A percentile compares a stretch with the other conserved stretches of the same genome.
These are phyloP conservation scores for Anthrax anthrax DNA, from an alignment of 2,888 invertebrate genomes.

Conservation along the genomic window DNA sequence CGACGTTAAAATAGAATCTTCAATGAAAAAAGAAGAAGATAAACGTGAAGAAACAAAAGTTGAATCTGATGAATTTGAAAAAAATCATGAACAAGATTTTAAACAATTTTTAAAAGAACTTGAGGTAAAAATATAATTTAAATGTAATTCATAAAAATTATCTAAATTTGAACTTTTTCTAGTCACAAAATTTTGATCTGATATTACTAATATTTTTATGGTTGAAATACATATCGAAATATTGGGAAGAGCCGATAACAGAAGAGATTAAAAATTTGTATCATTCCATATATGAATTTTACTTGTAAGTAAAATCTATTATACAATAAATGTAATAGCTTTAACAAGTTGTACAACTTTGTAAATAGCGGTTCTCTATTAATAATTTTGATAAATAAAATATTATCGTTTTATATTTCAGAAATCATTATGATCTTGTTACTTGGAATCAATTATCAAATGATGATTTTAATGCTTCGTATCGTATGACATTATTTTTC, in stretches of 20 bases:
- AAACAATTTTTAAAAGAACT: slow-evolving; percentile 16
- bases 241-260: slow-evolving; percentile 18
- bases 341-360: too few relatives aligned
- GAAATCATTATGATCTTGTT: slow-evolving; percentile 18
- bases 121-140: slow-evolving; percentile 5
- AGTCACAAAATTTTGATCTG: slow-evolving; percentile 17
- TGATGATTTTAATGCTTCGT: slow-evolving; percentile 18
- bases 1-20: slow-evolving; percentile 6
- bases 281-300: slow-evolving; percentile 18
- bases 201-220: slow-evolving; percentile 19
- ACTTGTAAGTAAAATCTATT: slow-evolving; percentile 14
- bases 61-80: slow-evolving; percentile 17
- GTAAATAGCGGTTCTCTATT: not conserved
- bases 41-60: slow-evolving; percentile 7
- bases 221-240: slow-evolving; percentile 19
- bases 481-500: slow-evolving; percentile 19
- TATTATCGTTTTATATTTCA: slow-evolving; percentile 5
- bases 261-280: slow-evolving; percentile 17
- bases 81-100: slow-evolving; percentile 16
- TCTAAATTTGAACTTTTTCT: slow-evolving; percentile 3
- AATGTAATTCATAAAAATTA: not conserved
- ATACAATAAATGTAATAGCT: not conserved
- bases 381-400: not conserved
- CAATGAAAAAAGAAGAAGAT: slow-evolving; percentile 4
- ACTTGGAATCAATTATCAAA: slow-evolving; percentile 20